Percentiles rank a stretch among this genome's conserved stretches.
Conservation (phyloP, 2,113 vertebrate genomes). For the Typhlomys cinereus region DNA sequence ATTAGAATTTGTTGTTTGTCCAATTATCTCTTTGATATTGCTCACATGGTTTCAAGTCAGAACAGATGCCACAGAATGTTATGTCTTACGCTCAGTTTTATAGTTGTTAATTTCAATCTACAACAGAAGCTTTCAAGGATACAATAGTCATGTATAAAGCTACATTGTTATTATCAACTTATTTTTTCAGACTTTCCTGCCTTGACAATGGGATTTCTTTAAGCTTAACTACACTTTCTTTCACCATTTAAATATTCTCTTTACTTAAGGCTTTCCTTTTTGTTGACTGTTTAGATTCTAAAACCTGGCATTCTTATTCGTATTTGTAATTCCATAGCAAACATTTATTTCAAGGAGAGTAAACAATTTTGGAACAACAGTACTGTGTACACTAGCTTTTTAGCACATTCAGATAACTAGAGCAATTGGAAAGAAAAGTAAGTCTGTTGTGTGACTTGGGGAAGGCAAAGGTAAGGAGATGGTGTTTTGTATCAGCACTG, state of each 20-base stretch:
- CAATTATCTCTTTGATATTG: conserved; percentile 31
- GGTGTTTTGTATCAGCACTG: background rate
- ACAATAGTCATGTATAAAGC: background rate
- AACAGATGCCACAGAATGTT: conserved; percentile 50
- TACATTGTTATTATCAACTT: conserved; percentile 33
- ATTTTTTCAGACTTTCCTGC: background rate
- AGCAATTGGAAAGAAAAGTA: background rate
- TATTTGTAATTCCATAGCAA: background rate
- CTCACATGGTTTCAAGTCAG: background rate
- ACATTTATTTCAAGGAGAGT: background rate
- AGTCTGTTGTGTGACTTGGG: background rate
- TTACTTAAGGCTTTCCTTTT: conserved; percentile 19
- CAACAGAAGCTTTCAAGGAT: background rate
- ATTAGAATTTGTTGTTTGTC: conserved; percentile 48
- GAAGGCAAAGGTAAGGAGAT: no score
- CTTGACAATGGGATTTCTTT: conserved; percentile 6
- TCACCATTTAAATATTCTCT: conserved; percentile 37
- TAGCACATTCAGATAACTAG: background rate
- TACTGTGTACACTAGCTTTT: background rate
- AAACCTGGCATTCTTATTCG: background rate
- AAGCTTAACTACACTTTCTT: conserved; percentile 5
- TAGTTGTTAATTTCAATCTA: background rate
- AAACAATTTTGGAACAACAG: background rate
- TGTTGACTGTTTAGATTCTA: background rate
- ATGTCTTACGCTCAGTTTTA: background rate